A percentile compares a stretch with the other conserved stretches of the same genome.
Evolutionary conservation across 2,113 vertebrate species (phyloP).

Genomic region (Zapornia atra): DNA sequence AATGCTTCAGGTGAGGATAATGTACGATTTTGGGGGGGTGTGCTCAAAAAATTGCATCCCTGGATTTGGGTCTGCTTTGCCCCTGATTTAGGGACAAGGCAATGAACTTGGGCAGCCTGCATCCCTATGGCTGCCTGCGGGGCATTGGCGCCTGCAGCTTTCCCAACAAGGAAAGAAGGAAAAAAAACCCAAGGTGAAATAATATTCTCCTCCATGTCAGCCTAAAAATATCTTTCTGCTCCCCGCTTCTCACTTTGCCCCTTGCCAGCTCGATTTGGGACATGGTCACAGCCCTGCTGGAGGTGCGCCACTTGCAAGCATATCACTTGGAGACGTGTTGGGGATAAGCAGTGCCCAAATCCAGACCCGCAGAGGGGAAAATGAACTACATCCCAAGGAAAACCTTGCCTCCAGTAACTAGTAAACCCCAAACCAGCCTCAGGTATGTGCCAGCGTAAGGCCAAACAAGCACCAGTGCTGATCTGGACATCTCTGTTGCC

Average conservation of each 20-base stretch:
- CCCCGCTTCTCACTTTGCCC: not conserved
- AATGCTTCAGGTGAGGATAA: not conserved
- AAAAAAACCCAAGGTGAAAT: not conserved
- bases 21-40: not conserved
- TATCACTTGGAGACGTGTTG: not conserved
- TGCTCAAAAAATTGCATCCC: not conserved
- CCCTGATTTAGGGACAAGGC: not conserved
- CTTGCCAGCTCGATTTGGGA: not conserved
- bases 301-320: not conserved
- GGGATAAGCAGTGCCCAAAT: not conserved
- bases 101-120: not conserved
- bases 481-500: not conserved
- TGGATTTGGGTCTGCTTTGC: not conserved
- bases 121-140: accelerated
- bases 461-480: accelerated
- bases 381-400: not conserved
- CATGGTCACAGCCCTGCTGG: not conserved
- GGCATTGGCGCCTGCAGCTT: accelerated
- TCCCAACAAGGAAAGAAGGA: not conserved
- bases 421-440: not conserved
- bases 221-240: not conserved
- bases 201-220: not conserved
- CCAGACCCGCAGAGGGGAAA: not conserved
- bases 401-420: not conserved
- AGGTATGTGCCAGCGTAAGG: not conserved